Evolutionary conservation across 2,113 vertebrate genomes (phyloP).

Genomic region (Sander vitreus): DNA sequence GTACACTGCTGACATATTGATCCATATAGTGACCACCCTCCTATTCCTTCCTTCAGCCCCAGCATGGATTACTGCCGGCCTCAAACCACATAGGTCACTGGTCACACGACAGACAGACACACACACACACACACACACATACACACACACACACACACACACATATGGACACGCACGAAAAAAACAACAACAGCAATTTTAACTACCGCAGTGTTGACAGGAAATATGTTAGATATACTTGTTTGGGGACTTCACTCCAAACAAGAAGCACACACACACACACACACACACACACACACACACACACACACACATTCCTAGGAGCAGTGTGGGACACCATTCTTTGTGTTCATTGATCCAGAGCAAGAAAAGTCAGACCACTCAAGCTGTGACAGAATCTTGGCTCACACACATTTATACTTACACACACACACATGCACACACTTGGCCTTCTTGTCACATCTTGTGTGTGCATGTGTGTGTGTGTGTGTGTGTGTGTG

Average conservation of each 20-base stretch:
- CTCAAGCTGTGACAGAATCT: conserved; percentile 79
- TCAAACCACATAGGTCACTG: conserved; percentile 65
- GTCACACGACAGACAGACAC: conserved; percentile 27
- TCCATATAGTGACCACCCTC: conserved; percentile 54
- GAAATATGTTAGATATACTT: conserved; percentile 59
- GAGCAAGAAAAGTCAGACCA: conserved; percentile 79
- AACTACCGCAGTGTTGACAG: conserved; percentile 53
- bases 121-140: conserved; percentile 16
- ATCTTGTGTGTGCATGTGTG: neutral
- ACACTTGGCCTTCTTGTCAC: conserved; percentile 31
- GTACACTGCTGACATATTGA: conserved; percentile 71
- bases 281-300: conserved; percentile 30
- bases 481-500: no score
- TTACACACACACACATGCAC: conserved; percentile 23
- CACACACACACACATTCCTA: conserved; percentile 31
- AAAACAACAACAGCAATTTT: conserved; percentile 15
- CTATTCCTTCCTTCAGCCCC: conserved; percentile 33
- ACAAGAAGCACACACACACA: conserved; percentile 30
- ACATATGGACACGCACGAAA: conserved; percentile 1
- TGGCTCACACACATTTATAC: conserved; percentile 61
- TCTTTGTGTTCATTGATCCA: conserved; percentile 82
- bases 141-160: conserved; percentile 7
- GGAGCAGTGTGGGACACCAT: conserved; percentile 68
- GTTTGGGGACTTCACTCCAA: conserved; percentile 49
- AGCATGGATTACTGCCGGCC: conserved; percentile 64